Percentiles rank a stretch among this genome's conserved stretches.
Conservation (phyloP, 2,113 vertebrate genomes). For the Stegastes partitus region DNA sequence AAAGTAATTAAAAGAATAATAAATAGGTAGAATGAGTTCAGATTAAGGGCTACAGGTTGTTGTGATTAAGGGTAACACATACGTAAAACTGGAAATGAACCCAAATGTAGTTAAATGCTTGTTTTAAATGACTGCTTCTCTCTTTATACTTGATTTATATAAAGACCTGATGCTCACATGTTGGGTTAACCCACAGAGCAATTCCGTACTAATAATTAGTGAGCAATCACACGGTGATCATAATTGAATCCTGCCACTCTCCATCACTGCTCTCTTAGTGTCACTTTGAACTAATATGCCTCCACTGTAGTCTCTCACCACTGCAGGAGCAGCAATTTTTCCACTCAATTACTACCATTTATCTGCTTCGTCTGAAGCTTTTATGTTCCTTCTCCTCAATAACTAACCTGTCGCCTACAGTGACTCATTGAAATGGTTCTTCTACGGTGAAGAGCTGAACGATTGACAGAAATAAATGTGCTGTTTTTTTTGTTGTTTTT, state of each 20-base stretch:
- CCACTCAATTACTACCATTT: constrained; percentile 56
- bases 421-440: constrained; percentile 30
- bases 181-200: background rate
- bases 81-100: too few species aligned
- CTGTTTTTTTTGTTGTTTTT: too few species aligned
- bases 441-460: constrained; percentile 5
- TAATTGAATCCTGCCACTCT: constrained; percentile 47
- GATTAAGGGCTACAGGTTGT: too few species aligned
- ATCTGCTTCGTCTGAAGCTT: constrained; percentile 52
- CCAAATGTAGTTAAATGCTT: too few species aligned
- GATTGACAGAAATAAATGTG: background rate
- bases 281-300: constrained; percentile 21
- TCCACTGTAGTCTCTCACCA: constrained; percentile 1
- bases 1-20: too few species aligned
- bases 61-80: too few species aligned
- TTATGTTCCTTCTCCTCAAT: constrained; percentile 20
- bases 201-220: constrained; percentile 9
- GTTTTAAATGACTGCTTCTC: too few species aligned
- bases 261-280: constrained; percentile 21
- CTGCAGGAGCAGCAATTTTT: constrained; percentile 41
- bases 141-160: background rate
- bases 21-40: too few species aligned
- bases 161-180: background rate
- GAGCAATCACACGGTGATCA: background rate
- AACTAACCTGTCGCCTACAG: constrained; percentile 27